Percentiles rank a stretch among this genome's conserved stretches.
phyloP scores from a whole-genome alignment of 2,797 vertebrate species.

The Rhynchotus rufescens region DNA sequence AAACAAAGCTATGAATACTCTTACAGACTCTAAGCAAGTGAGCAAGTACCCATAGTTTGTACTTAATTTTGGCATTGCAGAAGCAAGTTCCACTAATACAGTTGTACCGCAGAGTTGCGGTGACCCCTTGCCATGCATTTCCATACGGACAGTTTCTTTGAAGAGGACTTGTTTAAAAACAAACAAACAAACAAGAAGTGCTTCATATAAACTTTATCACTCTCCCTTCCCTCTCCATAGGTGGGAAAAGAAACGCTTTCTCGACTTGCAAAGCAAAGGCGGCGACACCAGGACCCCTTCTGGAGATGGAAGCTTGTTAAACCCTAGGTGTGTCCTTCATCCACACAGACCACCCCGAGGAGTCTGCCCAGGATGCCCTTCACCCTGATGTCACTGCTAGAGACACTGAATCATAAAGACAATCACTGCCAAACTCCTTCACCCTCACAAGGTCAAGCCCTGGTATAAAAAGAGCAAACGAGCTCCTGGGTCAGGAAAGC shows the following conservation, averaged over 20 bases:
- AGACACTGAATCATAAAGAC: constrained; percentile 94
- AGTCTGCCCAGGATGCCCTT: constrained; percentile 78
- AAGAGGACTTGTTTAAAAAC: background rate
- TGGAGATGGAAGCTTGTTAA: constrained; percentile 99
- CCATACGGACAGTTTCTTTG: background rate
- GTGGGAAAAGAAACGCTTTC: constrained; percentile 94
- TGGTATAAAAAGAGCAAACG: constrained; percentile 50
- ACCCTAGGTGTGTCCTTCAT: constrained; percentile 83
- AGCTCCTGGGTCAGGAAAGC: constrained; percentile 67
- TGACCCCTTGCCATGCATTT: background rate
- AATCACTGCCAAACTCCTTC: constrained; percentile 87
- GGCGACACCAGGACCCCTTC: constrained; percentile 93
- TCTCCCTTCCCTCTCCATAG: constrained; percentile 70
- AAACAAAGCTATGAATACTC: background rate
- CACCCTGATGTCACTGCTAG: constrained; percentile 86
- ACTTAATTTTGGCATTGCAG: background rate
- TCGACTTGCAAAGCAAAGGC: constrained; percentile 97
- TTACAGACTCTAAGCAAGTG: background rate
- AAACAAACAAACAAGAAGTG: background rate
- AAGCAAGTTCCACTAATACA: background rate
- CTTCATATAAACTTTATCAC: background rate
- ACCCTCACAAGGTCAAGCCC: constrained; percentile 69
- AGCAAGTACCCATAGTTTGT: background rate
- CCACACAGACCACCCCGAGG: constrained; percentile 81
- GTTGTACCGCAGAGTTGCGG: background rate